Base-by-base conservation (phyloP, 37 sponge, comb jelly and placozoan species). In the Crambe crambe region DNA sequence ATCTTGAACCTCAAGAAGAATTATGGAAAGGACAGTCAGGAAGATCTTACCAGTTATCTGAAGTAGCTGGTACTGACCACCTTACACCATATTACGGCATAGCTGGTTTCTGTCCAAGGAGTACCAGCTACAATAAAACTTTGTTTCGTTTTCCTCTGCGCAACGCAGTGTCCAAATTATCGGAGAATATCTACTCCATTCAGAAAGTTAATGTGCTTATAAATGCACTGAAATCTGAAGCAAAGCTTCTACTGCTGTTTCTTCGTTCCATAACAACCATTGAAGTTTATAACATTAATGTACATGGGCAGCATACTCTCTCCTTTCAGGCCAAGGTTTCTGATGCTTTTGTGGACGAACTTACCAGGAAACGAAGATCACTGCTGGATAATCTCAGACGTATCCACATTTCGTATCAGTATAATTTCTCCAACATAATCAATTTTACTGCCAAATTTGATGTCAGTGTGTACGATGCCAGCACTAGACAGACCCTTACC, bases 71-170 rank as follows among this genome's bases (percentile, higher is more conserved):
- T 29, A 25, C 35, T 8, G 34, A 39, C 32, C 37, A 4, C 30
- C 3, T 89, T 18, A 63, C 58, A n/a, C 70, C 76, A 6, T 85
- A 63, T 42, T 38, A 79, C 2, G 81, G 71, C 2, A 34, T 89
- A 25, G 47, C 60, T 44, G 90, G 77, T 35, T 70, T 80, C 54
- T 8, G 21, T 17, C 36, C 23, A 9, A 18, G 9, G 22, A 34
- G 22, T 4, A 4, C 69, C 9, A 20, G 1, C 0, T 73, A 75
- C 39, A 37, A 1, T 38, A 39, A 17, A 65, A 90, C 91, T 3
- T 29, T 90, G 27, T 86, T 90, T 76, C 86, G 91, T 22, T 86
- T 90, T 59, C 91, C 91, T 37, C 54, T 90, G 27, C 77, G 91
- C 17, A 81, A 21, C 4, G 37, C 17, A 23, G 40, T 25, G 0